Conservation (phyloP, 2,888 invertebrate genomes). For the Hirtodrosophila alboralis region DNA sequence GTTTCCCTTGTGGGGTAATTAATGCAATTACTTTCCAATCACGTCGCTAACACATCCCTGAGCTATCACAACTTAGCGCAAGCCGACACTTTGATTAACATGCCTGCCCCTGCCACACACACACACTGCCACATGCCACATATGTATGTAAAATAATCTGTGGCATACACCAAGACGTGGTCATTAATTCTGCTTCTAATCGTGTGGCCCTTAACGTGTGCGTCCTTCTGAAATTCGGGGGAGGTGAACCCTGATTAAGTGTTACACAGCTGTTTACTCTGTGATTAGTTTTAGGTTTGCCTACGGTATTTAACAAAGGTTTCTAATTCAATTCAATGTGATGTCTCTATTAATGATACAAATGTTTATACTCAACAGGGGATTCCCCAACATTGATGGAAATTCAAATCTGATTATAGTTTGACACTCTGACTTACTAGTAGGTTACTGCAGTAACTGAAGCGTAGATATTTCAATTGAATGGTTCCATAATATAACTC, state of each 20-base stretch:
- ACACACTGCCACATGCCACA: neutral
- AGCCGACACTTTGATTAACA: conserved; percentile 46
- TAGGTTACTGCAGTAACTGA: neutral
- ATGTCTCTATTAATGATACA: neutral
- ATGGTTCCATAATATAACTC: neutral
- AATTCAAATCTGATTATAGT: conserved; percentile 6
- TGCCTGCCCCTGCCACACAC: neutral
- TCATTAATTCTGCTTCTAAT: conserved; percentile 58
- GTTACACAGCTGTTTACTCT: conserved; percentile 30
- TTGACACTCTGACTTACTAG: conserved; percentile 11
- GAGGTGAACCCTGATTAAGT: conserved; percentile 25
- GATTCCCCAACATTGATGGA: neutral
- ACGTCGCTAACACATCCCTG: conserved; percentile 38
- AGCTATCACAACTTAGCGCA: conserved; percentile 35
- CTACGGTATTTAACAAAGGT: conserved; percentile 27
- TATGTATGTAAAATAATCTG: conserved; percentile 31
- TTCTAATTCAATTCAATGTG: conserved; percentile 2
- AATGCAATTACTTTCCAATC: conserved; percentile 72
- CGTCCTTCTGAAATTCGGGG: neutral
- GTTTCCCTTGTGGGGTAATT: conserved; percentile 38
- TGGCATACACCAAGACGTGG: conserved; percentile 16
- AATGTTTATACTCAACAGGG: neutral
- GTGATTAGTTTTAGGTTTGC: conserved; percentile 34
- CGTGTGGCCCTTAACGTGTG: conserved; percentile 22
- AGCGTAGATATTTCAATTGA: neutral